These are phyloP conservation scores for Pseudococcus longispinus DNA, from an alignment of 2,888 invertebrate species.

Conservation along the genomic window DNA sequence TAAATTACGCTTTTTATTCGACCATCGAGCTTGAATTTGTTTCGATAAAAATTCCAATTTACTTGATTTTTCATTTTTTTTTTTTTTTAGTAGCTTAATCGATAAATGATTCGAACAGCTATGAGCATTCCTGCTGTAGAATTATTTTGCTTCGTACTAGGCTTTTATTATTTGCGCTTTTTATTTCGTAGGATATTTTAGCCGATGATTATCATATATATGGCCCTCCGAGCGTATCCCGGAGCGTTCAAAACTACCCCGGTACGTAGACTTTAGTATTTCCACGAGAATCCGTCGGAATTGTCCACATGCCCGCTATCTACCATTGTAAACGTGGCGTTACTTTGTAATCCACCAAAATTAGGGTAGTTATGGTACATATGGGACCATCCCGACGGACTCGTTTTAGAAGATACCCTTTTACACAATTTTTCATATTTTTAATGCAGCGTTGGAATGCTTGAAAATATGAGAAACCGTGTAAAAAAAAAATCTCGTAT, in stretches of 20 bases:
- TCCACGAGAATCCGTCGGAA: neutral
- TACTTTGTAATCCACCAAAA: too few species aligned
- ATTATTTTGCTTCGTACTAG: constrained; percentile 14
- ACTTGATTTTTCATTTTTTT: neutral
- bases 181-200: constrained; percentile 52
- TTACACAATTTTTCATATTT: neutral
- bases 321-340: too few species aligned
- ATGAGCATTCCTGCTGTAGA: neutral
- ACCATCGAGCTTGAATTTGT: neutral
- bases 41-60: neutral
- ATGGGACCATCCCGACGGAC: too few species aligned
- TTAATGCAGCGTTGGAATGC: neutral
- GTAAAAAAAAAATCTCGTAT: neutral
- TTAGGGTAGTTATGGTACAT: too few species aligned
- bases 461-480: too few species aligned
- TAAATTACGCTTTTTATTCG: neutral
- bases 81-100: neutral
- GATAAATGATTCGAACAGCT: neutral
- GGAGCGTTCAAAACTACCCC: constrained; percentile 40
- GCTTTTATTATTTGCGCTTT: constrained; percentile 54
- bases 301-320: too few species aligned
- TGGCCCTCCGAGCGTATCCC: constrained; percentile 17
- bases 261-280: constrained; percentile 12
- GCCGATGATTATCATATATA: constrained; percentile 50
- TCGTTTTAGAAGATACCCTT: too few species aligned